Evolutionary conservation across 2,888 invertebrate genomes (phyloP), one percentile per base, ranked within the genome.

Genomic region (Sinodicranocentrus sp.): DNA sequence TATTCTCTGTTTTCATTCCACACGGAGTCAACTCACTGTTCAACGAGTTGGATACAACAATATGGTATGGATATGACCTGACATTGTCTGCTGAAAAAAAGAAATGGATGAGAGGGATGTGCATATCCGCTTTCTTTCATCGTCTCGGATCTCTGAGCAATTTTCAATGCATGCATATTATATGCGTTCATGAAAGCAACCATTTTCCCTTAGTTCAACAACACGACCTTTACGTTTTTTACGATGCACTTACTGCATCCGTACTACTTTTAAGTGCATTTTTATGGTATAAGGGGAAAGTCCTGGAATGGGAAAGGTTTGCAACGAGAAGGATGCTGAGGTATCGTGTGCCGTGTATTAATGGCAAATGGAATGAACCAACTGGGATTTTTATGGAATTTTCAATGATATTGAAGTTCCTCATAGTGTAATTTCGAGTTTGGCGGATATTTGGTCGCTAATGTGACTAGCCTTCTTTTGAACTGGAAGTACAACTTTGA

Each of bases 221-320:
- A 65, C 21, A 15, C 78, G 78, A 79, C 78, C 71, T 79, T 79
- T 79, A 79, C 39, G 57, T 71, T 71, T 79, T 78, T 79, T 71
- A 79, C 63, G 78, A 44, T 79, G 78, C 78, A 79, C 43, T 79
- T 71, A 79, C 63, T 79, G 78, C 78, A 79, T 68, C 77, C 59
- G 43, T 77, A 54, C 77, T 57, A 54, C 44, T 19, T 57, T 57
- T 57, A 25, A 57, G 57, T 57, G 25, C 25, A 57, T 23, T 57
- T 57, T 57, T 57, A 57, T 57, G 57, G 25, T 6, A 25, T 6
- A 17, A 25, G 57, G 57, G 57, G 25, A 57, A 52, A 57, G 25
- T 57, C 13, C 57, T 57, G 57, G 10, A 57, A 57, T 57, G 57
- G 57, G 15, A 57, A 57, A 57, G 15, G 57, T 48, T 48, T 48